phyloP scores from a whole-genome alignment of 1,140 invertebrate species.

The Drosophila watanabei region DNA sequence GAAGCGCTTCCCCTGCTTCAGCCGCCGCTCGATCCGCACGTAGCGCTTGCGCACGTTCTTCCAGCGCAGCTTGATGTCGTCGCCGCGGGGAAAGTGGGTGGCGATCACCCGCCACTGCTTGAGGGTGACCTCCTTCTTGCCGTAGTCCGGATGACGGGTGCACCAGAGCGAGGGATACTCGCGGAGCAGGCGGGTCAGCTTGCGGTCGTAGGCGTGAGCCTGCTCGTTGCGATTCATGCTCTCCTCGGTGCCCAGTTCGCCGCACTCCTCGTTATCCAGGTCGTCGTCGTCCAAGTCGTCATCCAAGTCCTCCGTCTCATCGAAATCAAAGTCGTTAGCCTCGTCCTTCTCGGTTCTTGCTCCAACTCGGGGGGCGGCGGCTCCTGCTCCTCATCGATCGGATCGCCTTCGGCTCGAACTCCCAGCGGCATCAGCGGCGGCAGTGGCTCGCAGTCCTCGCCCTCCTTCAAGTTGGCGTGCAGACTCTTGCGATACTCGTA shows the following conservation, averaged over 20 bases:
- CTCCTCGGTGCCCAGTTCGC: constrained; percentile 64
- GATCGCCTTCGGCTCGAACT: constrained; percentile 63
- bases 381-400: constrained; percentile 66
- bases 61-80: constrained; percentile 78
- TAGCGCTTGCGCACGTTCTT: constrained; percentile 80
- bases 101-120: constrained; percentile 80
- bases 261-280: constrained; percentile 50
- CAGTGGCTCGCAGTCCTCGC: constrained; percentile 61
- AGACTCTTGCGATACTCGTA: constrained; percentile 82
- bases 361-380: background rate
- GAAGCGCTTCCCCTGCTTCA: constrained; percentile 75
- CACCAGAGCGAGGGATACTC: constrained; percentile 83
- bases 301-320: constrained; percentile 40
- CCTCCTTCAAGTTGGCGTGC: constrained; percentile 76
- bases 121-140: constrained; percentile 73
- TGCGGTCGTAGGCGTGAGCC: constrained; percentile 77
- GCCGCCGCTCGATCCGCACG: constrained; percentile 72
- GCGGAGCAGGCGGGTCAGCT: constrained; percentile 67
- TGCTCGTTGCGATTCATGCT: constrained; percentile 81
- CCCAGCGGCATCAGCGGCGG: constrained; percentile 71
- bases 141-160: constrained; percentile 77
- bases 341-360: constrained; percentile 26
- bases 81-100: constrained; percentile 73
- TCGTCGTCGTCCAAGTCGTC: constrained; percentile 59
- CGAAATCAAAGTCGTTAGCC: constrained; percentile 35